Evolutionary conservation across 1,140 invertebrate genomes (phyloP).

Genomic region (Metaphire vulgaris): DNA sequence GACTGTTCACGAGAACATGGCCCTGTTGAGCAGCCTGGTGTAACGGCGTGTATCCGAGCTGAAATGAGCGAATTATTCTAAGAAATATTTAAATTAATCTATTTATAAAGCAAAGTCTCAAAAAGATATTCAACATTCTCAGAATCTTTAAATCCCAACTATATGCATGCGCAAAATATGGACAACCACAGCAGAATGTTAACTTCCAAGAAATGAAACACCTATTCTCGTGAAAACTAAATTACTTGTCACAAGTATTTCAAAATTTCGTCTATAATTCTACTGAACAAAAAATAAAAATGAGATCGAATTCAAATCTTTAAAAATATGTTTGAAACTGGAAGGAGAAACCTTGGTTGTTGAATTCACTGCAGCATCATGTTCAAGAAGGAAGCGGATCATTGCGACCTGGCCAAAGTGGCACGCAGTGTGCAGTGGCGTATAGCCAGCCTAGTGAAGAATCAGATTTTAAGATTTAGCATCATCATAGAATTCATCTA

Average conservation of each 20-base stretch:
- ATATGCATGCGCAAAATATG: too few relatives aligned
- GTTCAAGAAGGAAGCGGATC: conserved; percentile 85
- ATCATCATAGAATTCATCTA: neutral
- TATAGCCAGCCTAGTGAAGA: conserved; percentile 65
- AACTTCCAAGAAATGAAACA: too few relatives aligned
- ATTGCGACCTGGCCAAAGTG: conserved; percentile 96
- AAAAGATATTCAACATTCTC: too few relatives aligned
- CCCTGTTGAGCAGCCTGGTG: conserved; percentile 98
- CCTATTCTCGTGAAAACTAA: too few relatives aligned
- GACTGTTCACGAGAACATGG: conserved; percentile 86
- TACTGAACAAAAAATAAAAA: too few relatives aligned
- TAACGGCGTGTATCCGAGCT: conserved; percentile 60
- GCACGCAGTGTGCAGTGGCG: conserved; percentile 93
- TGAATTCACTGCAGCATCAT: conserved; percentile 56
- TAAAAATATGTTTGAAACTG: neutral
- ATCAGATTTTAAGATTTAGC: conserved; percentile 17
- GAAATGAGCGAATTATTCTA: neutral
- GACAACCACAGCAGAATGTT: too few relatives aligned
- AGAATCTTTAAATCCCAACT: too few relatives aligned
- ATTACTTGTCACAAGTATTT: too few relatives aligned
- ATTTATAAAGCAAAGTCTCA: too few relatives aligned
- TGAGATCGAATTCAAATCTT: too few relatives aligned
- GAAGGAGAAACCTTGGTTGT: neutral
- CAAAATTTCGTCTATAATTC: too few relatives aligned
- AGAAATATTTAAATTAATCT: neutral